Percentiles rank a stretch among this genome's conserved stretches.
phyloP scores from a whole-genome alignment of 2,113 vertebrate species.

The Macaca fascicularis region T2T-MFA8v1.1 NC_088384.1:89957501-89958000 shows the following conservation, averaged over 20 bases:
- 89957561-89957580: neutral
- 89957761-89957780: neutral
- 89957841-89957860: neutral
- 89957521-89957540: neutral
- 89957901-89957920: neutral
- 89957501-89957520: neutral
- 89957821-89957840: neutral
- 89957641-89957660: neutral
- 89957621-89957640: neutral
- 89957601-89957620: neutral
- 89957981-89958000: neutral
- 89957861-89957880: too few relatives aligned
- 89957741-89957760: neutral
- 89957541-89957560: neutral
- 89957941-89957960: neutral
- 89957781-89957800: neutral
- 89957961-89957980: neutral
- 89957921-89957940: neutral
- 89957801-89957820: neutral
- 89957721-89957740: too few relatives aligned
- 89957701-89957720: neutral
- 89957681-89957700: neutral
- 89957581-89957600: neutral
- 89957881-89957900: neutral
- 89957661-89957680: neutral